These are phyloP conservation scores for Psix sp. DNA, from an alignment of 1,140 invertebrate species.

Conservation along the genomic window DNA sequence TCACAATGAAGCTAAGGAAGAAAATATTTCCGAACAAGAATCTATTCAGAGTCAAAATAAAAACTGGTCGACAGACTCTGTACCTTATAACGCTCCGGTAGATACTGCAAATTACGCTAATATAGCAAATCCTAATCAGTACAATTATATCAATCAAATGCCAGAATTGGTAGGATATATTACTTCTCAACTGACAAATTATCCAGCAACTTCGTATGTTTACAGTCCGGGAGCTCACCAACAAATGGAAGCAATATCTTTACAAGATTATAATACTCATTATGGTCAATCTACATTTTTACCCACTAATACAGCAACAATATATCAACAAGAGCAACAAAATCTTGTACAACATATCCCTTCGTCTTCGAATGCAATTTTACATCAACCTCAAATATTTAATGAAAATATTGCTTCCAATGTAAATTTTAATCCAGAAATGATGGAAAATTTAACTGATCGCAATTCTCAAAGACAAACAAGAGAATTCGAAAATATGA, in stretches of 20 bases:
- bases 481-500: constrained; percentile 7
- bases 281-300: constrained; percentile 63
- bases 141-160: constrained; percentile 76
- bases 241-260: constrained; percentile 51
- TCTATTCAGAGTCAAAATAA: background rate
- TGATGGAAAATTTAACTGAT: too few relatives aligned
- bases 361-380: constrained; percentile 1
- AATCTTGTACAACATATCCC: too few relatives aligned
- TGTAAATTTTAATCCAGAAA: constrained; percentile 19
- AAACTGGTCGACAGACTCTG: constrained; percentile 22
- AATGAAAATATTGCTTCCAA: constrained; percentile 15
- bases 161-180: constrained; percentile 78
- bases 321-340: constrained; percentile 61
- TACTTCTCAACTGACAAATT: constrained; percentile 71
- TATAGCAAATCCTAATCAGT: constrained; percentile 40
- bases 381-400: constrained; percentile 30
- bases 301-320: constrained; percentile 25
- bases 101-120: constrained; percentile 6
- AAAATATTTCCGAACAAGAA: constrained; percentile 1
- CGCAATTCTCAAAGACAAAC: background rate
- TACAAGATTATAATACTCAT: constrained; percentile 60
- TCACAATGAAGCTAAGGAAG: background rate
- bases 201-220: constrained; percentile 67
- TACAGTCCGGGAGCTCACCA: constrained; percentile 64
- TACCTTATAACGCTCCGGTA: constrained; percentile 4